These are phyloP conservation scores for Thunnus albacares DNA, from an alignment of 2,797 vertebrate genomes.

Conservation along the genomic window DNA sequence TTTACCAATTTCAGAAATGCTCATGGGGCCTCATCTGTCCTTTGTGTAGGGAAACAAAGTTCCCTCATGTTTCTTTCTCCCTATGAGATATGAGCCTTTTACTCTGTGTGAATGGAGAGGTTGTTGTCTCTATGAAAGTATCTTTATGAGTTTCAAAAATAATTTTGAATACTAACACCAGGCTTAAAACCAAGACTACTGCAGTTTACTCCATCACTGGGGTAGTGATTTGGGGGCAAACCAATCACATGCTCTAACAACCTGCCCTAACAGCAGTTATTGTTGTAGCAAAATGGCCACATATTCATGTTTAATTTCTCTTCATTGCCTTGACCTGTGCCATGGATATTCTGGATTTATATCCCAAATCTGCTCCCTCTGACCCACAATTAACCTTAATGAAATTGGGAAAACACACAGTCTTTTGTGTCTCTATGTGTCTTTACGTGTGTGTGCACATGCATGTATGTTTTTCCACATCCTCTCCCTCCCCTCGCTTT, in stretches of 20 bases:
- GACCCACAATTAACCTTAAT: constrained; percentile 83
- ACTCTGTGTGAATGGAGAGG: not conserved
- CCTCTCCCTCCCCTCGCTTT: constrained; percentile 53
- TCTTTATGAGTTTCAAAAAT: not conserved
- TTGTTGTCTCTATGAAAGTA: not conserved
- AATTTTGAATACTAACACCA: not conserved
- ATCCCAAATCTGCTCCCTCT: constrained; percentile 78
- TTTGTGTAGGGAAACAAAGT: not conserved
- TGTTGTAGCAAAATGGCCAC: constrained; percentile 57
- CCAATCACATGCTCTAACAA: constrained; percentile 35
- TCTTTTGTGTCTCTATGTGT: constrained; percentile 65
- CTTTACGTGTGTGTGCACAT: constrained; percentile 32
- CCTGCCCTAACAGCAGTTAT: constrained; percentile 50
- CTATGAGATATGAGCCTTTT: not conserved
- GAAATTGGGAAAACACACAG: constrained; percentile 73
- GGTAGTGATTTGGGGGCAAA: constrained; percentile 39
- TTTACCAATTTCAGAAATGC: not conserved
- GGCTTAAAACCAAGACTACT: not conserved
- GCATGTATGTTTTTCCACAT: constrained; percentile 57
- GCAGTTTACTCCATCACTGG: constrained; percentile 27
- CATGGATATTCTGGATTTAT: constrained; percentile 75
- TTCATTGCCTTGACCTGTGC: constrained; percentile 73
- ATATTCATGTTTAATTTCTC: constrained; percentile 80
- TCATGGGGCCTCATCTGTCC: not conserved
- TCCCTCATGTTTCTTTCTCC: not conserved